Evolutionary conservation across 2,888 invertebrate species (phyloP).

Genomic region (Notocelia uddmanniana): DNA sequence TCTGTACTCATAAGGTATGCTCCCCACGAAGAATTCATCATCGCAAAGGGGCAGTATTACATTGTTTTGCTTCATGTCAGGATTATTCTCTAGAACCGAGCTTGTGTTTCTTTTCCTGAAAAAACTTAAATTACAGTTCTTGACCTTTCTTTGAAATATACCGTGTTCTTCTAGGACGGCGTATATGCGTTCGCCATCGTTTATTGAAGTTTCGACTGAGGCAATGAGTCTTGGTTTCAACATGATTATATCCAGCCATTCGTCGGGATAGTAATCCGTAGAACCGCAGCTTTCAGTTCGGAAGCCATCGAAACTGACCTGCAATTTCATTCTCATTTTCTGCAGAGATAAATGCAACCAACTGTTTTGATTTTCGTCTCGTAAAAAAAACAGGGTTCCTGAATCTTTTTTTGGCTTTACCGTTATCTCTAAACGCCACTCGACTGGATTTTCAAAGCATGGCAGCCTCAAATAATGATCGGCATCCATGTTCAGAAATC

Average conservation of each 20-base stretch:
- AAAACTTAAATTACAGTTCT: conserved; percentile 3
- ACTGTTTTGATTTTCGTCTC: conserved; percentile 56
- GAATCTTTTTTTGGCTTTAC: conserved; percentile 68
- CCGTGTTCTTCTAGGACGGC: conserved; percentile 58
- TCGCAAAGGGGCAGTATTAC: conserved; percentile 58
- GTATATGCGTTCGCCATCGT: conserved; percentile 73
- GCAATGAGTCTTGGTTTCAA: conserved; percentile 66
- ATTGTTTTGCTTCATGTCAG: not conserved
- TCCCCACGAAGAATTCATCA: conserved; percentile 74
- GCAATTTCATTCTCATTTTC: conserved; percentile 73
- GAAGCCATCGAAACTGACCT: conserved; percentile 61
- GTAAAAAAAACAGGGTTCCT: conserved; percentile 71
- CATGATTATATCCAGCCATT: conserved; percentile 75
- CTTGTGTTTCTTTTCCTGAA: not conserved
- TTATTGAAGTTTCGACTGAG: conserved; percentile 74
- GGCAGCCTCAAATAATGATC: conserved; percentile 74
- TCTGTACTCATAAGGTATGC: conserved; percentile 62
- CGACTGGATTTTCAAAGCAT: conserved; percentile 68
- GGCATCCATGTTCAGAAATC: conserved; percentile 64
- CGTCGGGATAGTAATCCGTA: conserved; percentile 66
- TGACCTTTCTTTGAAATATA: conserved; percentile 47
- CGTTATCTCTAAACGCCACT: conserved; percentile 73
- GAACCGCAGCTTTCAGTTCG: conserved; percentile 69
- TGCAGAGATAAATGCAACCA: conserved; percentile 71
- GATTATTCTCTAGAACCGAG: not conserved